These are phyloP conservation scores for Zaprionus vittiger DNA, from an alignment of 1,140 invertebrate species.

Conservation along the genomic window DNA sequence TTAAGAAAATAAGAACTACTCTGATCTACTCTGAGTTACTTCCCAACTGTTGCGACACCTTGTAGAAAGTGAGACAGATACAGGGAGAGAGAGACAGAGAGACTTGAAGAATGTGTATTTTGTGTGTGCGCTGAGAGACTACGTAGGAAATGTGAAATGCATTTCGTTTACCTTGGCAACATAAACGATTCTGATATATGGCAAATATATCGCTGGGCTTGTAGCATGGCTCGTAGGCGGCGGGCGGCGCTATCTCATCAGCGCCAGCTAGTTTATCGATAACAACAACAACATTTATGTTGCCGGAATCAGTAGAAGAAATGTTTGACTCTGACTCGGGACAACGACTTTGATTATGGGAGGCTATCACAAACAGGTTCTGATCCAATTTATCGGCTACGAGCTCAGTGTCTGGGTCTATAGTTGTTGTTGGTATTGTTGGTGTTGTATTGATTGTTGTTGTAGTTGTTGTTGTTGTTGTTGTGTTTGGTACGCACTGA, in stretches of 20 bases:
- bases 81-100: constrained; percentile 24
- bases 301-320: constrained; percentile 40
- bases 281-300: constrained; percentile 22
- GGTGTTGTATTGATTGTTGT: constrained; percentile 13
- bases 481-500: constrained; percentile 49
- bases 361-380: constrained; percentile 73
- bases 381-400: constrained; percentile 61
- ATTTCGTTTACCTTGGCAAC: constrained; percentile 81
- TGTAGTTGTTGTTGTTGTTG: constrained; percentile 44
- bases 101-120: constrained; percentile 7
- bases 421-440: constrained; percentile 28
- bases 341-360: constrained; percentile 63
- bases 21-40: too few species aligned
- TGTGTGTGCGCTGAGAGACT: constrained; percentile 30
- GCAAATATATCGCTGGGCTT: constrained; percentile 81
- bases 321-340: constrained; percentile 44
- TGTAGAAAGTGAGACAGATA: constrained; percentile 20
- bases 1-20: too few species aligned
- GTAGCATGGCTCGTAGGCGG: constrained; percentile 79
- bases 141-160: constrained; percentile 47
- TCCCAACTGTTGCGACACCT: neutral
- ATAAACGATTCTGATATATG: constrained; percentile 83
- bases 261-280: constrained; percentile 46
- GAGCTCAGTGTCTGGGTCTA: constrained; percentile 40
- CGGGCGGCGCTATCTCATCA: constrained; percentile 28